Conservation (phyloP, 2,888 invertebrate genomes). For the Ochropleura leucogaster region DNA sequence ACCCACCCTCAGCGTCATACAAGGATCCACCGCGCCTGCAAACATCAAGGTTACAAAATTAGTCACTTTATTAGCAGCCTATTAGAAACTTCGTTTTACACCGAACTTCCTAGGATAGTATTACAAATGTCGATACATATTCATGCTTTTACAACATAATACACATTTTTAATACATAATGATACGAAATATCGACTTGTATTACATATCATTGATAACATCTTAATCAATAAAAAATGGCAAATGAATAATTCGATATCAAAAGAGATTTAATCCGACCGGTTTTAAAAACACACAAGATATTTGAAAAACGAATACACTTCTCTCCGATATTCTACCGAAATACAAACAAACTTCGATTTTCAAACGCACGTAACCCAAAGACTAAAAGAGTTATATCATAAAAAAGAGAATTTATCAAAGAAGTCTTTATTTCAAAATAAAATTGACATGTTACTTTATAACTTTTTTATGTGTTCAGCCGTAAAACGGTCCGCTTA, state of each 20-base stretch:
- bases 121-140: conserved; percentile 30
- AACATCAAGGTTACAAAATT: neutral
- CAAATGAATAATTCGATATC: conserved; percentile 18
- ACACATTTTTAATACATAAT: conserved; percentile 26
- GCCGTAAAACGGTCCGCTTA: conserved; percentile 42
- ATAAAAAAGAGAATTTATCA: conserved; percentile 37
- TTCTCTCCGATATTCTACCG: neutral
- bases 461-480: conserved; percentile 55
- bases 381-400: conserved; percentile 19
- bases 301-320: conserved; percentile 26
- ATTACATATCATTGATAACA: conserved; percentile 42
- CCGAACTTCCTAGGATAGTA: conserved; percentile 34
- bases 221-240: conserved; percentile 19
- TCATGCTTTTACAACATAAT: conserved; percentile 23
- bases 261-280: conserved; percentile 21
- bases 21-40: conserved; percentile 2
- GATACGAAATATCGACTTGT: conserved; percentile 13
- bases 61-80: neutral
- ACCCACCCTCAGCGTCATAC: neutral
- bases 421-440: conserved; percentile 40
- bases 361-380: conserved; percentile 27
- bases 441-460: conserved; percentile 51
- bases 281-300: neutral
- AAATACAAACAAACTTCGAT: conserved; percentile 22
- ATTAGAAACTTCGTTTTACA: conserved; percentile 9